Percentiles rank a stretch among this genome's conserved stretches.
Evolutionary conservation across 2,113 vertebrate genomes (phyloP).

Genomic region (Gyps fulvus): DNA sequence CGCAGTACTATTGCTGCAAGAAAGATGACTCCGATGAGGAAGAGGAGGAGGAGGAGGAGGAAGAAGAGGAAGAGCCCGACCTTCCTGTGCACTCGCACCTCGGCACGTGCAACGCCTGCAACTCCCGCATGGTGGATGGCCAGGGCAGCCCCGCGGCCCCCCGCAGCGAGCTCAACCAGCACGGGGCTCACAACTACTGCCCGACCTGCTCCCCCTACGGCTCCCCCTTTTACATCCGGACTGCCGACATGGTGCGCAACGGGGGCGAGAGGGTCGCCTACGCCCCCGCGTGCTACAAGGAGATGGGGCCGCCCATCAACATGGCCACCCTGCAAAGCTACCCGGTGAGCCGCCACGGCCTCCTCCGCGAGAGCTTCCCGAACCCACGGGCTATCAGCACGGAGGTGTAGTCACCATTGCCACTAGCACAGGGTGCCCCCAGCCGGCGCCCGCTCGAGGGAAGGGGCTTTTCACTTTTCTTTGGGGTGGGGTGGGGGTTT

Average conservation of each 20-base stretch:
- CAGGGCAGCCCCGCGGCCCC: conserved; percentile 70
- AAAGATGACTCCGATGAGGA: conserved; percentile 84
- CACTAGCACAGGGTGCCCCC: not conserved
- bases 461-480: not conserved
- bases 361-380: conserved; percentile 77
- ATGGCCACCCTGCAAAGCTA: conserved; percentile 78
- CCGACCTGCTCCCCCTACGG: conserved; percentile 86
- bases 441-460: not conserved
- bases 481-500: not conserved
- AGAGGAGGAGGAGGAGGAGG: conserved; percentile 78
- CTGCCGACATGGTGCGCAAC: conserved; percentile 86
- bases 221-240: conserved; percentile 90
- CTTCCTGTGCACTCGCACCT: conserved; percentile 75
- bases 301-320: conserved; percentile 79
- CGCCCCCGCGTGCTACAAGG: conserved; percentile 82
- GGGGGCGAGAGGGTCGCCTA: conserved; percentile 87
- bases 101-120: conserved; percentile 85
- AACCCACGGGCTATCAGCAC: conserved; percentile 91
- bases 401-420: conserved; percentile 79
- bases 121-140: conserved; percentile 76
- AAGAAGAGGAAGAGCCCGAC: conserved; percentile 74
- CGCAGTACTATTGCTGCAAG: conserved; percentile 98
- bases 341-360: conserved; percentile 79
- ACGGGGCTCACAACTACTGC: conserved; percentile 71
- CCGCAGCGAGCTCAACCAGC: conserved; percentile 69